Percentiles rank a stretch among this genome's conserved stretches.
phyloP scores from a whole-genome alignment of 2,797 vertebrate species.

The Aplochiton taeniatus region DNA sequence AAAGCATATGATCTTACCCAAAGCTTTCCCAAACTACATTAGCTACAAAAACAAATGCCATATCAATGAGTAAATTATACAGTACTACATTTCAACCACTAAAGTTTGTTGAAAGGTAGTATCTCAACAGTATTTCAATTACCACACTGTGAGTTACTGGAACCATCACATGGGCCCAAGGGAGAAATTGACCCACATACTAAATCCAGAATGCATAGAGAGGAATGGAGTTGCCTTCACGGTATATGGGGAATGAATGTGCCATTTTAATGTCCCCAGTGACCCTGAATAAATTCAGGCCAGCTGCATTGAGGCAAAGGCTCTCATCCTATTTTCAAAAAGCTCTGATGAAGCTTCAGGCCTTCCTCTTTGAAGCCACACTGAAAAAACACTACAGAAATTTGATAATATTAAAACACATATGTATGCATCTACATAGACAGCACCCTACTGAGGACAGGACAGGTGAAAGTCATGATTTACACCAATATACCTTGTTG shows the following conservation, averaged over 20 bases:
- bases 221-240: constrained; percentile 28
- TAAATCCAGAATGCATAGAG: constrained; percentile 47
- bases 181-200: constrained; percentile 44
- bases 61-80: neutral
- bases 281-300: constrained; percentile 39
- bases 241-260: constrained; percentile 34
- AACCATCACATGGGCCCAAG: constrained; percentile 7
- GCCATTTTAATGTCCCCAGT: constrained; percentile 39
- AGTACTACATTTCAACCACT: neutral
- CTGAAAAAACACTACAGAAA: neutral
- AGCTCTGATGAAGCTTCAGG: neutral
- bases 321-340: constrained; percentile 20
- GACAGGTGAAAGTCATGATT: neutral
- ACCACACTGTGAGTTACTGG: constrained; percentile 17
- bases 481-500: too few species aligned
- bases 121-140: neutral
- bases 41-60: too few species aligned
- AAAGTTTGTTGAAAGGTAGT: neutral
- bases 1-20: too few species aligned
- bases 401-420: too few species aligned
- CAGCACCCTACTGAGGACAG: neutral
- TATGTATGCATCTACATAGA: neutral
- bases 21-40: too few species aligned
- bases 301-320: constrained; percentile 33
- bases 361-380: neutral